Base-by-base conservation (phyloP, 1,140 invertebrate genomes). In the Trichomalopsis sarcophagae region DNA sequence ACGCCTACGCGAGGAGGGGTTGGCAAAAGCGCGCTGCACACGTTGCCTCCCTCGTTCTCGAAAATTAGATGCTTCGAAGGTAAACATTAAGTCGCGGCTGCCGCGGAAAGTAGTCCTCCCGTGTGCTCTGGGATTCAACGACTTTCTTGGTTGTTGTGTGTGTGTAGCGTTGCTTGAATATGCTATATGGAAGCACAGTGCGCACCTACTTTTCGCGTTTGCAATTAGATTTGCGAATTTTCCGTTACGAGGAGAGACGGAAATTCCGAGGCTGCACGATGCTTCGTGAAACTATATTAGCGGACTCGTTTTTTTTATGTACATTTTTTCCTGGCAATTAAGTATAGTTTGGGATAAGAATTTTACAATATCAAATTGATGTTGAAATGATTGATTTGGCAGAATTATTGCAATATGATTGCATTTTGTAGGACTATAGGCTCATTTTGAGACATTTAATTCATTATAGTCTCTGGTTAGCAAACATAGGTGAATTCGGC, bases 11-110 rank as follows among this genome's bases (percentile, higher is more conserved):
- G 17, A 74, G 69, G 9, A 33, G 36, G 82, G 76, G 75, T 79
- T 85, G 66, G 81, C 84, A 77, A 84, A 84, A 82, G 81, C 36
- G 79, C 77, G 80, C 83, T 66, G 9, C 66, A 30, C 14, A 62
- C 76, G 33, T 75, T 74, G 10, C 44, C 27, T 80, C 77, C 69
- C 47, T 62, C 76, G 17, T 50, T 73, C 50, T 66, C 44, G 77
- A 66, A 80, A 84, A 84, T 84, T 84, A 84, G 83, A 84, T 71
- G 69, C 33, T 68, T 44, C 83, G 47, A 44, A 68, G 83, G 83
- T 33, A 75, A 74, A 47, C 68, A 84, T 84, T 84, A 84, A 84
- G 83, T 80, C 83, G 77, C 71, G 50, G 76, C 55, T 62, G 55
- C 44, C 81, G 47, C 40, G 30, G 82, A 75, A 80, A 84, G 69